These are phyloP conservation scores for Cichlasoma orientale DNA, from an alignment of 2,797 vertebrate species.

Conservation along the genomic window DNA sequence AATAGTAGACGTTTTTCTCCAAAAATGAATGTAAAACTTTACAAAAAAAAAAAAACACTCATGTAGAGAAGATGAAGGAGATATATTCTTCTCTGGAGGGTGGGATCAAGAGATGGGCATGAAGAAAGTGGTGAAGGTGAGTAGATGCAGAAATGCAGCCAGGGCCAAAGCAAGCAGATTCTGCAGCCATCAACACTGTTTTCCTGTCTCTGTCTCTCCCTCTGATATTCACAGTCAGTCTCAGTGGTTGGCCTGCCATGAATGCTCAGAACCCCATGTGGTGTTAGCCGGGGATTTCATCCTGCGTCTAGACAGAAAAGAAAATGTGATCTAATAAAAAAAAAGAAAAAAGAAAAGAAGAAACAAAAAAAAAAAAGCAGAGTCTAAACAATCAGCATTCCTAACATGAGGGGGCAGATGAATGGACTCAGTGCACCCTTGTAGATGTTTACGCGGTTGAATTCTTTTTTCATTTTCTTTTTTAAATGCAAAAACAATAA, in stretches of 20 bases:
- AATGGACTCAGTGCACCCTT: slow-evolving; percentile 17
- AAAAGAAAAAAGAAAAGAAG: background rate
- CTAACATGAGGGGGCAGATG: background rate
- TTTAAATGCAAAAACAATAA: slow-evolving; percentile 9
- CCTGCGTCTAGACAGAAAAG: slow-evolving; percentile 14
- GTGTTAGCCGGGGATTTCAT: background rate
- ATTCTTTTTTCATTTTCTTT: background rate
- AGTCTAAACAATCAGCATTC: slow-evolving; percentile 13
- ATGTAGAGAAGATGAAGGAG: too few species aligned
- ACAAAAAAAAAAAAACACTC: too few species aligned
- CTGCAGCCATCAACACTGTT: background rate
- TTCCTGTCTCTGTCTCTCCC: slow-evolving; percentile 5
- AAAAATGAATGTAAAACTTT: too few species aligned
- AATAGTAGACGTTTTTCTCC: too few species aligned
- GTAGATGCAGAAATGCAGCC: background rate
- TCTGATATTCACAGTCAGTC: slow-evolving; percentile 21
- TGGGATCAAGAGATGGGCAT: background rate
- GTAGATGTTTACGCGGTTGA: background rate
- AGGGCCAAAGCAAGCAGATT: background rate
- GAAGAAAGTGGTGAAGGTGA: background rate
- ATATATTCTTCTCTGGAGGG: too few species aligned
- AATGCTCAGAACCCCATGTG: slow-evolving; percentile 18
- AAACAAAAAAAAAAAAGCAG: background rate
- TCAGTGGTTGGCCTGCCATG: slow-evolving; percentile 16
- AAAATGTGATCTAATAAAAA: slow-evolving; percentile 15